Evolutionary conservation across 1,140 invertebrate species (phyloP).

Genomic region (Trichonephila clavata): DNA sequence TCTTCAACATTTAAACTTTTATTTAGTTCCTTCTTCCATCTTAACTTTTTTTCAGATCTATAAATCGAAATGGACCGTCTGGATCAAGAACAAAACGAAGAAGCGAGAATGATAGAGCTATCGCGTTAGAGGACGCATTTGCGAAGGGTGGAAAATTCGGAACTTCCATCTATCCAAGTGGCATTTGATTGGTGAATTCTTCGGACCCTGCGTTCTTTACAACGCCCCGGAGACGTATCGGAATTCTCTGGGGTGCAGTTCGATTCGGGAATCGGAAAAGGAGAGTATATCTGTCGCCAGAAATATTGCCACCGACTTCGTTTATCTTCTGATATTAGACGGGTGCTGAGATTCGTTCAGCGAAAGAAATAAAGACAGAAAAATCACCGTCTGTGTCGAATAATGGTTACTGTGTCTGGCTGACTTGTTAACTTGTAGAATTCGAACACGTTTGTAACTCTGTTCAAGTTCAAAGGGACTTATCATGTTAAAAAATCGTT

Average conservation of each 20-base stretch:
- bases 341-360: background rate
- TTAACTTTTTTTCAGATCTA: background rate
- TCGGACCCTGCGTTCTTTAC: background rate
- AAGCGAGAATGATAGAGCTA: background rate
- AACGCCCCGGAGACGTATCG: background rate
- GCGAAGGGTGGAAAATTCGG: background rate
- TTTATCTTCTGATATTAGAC: background rate
- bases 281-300: constrained; percentile 10
- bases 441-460: no score
- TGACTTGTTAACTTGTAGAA: no score
- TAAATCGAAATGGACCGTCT: background rate
- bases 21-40: background rate
- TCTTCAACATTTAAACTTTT: background rate
- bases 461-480: no score
- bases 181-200: constrained; percentile 19
- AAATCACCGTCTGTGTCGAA: no score
- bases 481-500: no score
- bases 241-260: background rate
- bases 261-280: background rate
- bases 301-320: background rate
- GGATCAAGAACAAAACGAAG: background rate
- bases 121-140: background rate
- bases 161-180: background rate
- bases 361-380: no score
- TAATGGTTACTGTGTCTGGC: no score